phyloP scores from a whole-genome alignment of 1,140 invertebrate genomes.

The Drosophila neocordata region DNA sequence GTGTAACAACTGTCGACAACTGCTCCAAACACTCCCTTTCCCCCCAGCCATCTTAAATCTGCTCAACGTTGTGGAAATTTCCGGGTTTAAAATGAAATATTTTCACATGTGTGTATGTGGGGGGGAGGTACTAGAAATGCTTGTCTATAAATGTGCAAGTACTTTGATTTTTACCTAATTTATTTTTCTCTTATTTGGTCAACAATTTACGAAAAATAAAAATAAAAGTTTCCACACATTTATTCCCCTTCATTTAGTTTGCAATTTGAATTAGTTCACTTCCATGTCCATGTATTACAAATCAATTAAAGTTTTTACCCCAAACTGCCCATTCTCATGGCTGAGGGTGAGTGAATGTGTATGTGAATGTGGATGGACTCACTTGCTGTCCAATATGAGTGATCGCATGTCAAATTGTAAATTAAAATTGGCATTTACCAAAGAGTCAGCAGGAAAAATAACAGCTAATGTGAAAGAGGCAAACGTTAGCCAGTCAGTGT shows the following conservation, averaged over 20 bases:
- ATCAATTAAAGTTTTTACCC: slow-evolving; percentile 14
- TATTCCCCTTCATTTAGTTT: neutral
- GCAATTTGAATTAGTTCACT: slow-evolving; percentile 6
- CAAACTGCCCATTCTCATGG: neutral
- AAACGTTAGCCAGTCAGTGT: neutral
- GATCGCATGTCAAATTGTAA: slow-evolving; percentile 39
- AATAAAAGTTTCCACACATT: neutral
- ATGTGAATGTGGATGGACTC: slow-evolving; percentile 6
- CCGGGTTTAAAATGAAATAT: slow-evolving; percentile 45
- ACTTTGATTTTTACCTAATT: slow-evolving; percentile 10
- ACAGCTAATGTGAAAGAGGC: neutral
- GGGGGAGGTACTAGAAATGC: neutral
- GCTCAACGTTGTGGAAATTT: slow-evolving; percentile 55
- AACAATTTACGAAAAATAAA: no score
- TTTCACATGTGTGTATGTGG: slow-evolving; percentile 42
- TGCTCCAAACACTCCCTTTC: neutral
- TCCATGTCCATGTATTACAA: slow-evolving; percentile 5
- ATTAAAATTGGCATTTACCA: slow-evolving; percentile 47
- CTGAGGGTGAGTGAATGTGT: neutral
- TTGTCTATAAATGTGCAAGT: no score
- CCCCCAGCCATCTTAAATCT: neutral
- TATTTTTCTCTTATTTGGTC: neutral
- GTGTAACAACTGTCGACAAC: slow-evolving; percentile 59
- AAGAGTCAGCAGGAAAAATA: slow-evolving; percentile 7
- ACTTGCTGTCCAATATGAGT: slow-evolving; percentile 11